Evolutionary conservation across 2,113 vertebrate genomes (phyloP).

Genomic region (Arvicanthis niloticus): DNA sequence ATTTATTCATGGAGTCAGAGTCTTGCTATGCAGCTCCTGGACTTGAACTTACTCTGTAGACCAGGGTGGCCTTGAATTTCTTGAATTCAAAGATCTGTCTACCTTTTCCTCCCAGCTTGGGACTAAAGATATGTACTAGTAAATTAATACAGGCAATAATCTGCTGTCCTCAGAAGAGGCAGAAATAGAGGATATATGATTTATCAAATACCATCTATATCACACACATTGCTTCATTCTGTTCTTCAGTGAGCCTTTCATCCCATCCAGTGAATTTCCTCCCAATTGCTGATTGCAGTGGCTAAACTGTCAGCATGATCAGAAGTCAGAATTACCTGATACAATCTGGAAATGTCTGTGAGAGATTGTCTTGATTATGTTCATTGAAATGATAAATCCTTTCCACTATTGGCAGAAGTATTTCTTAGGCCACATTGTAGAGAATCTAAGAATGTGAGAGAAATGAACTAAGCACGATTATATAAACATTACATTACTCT

Average conservation of each 20-base stretch:
- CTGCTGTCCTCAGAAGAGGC: neutral
- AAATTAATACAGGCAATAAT: slow-evolving; percentile 4
- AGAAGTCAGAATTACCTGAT: neutral
- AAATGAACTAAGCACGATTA: neutral
- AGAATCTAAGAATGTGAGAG: neutral
- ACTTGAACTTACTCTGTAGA: neutral
- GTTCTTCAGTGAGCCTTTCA: neutral
- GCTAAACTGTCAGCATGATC: neutral
- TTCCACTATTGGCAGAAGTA: too few relatives aligned
- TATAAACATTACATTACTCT: too few relatives aligned
- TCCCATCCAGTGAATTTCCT: neutral
- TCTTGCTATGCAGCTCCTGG: neutral
- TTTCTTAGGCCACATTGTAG: neutral
- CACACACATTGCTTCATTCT: neutral
- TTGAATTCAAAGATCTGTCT: neutral
- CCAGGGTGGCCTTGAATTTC: neutral
- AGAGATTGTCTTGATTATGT: neutral
- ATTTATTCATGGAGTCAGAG: neutral
- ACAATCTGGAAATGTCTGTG: neutral
- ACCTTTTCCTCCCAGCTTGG: neutral
- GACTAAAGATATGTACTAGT: neutral
- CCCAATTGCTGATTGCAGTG: too few relatives aligned
- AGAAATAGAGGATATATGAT: slow-evolving; percentile 1
- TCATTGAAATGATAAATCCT: neutral
- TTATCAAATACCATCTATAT: neutral